Evolutionary conservation across 2,113 vertebrate species (phyloP).

Genomic region (Triplophysa siluroides): DNA sequence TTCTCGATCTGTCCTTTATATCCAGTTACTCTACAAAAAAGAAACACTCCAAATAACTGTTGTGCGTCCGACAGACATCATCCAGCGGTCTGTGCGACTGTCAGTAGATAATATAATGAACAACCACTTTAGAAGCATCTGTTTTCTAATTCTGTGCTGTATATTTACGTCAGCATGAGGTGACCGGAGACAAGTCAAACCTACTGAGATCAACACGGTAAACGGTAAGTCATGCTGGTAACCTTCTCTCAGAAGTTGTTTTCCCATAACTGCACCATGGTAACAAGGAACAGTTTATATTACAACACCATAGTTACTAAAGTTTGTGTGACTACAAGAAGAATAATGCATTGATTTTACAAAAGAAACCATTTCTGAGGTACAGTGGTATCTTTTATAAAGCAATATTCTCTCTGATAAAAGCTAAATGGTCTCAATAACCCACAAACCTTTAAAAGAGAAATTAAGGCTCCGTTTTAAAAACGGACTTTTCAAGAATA

Average conservation of each 20-base stretch:
- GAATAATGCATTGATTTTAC: too few relatives aligned
- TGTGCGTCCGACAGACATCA: neutral
- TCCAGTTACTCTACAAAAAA: neutral
- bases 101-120: conserved; percentile 19
- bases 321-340: neutral
- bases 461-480: too few relatives aligned
- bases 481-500: too few relatives aligned
- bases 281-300: too few relatives aligned
- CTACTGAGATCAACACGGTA: neutral
- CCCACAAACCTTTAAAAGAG: too few relatives aligned
- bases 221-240: neutral
- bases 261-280: too few relatives aligned
- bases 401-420: too few relatives aligned
- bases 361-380: too few relatives aligned
- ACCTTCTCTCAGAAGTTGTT: too few relatives aligned
- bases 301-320: neutral
- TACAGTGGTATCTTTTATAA: too few relatives aligned
- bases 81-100: neutral
- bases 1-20: too few relatives aligned
- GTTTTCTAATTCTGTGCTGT: conserved; percentile 19
- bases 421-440: too few relatives aligned
- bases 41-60: neutral
- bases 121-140: neutral
- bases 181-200: neutral
- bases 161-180: conserved; percentile 26